phyloP scores from a whole-genome alignment of 2,888 invertebrate species.

The Thecophora atra region DNA sequence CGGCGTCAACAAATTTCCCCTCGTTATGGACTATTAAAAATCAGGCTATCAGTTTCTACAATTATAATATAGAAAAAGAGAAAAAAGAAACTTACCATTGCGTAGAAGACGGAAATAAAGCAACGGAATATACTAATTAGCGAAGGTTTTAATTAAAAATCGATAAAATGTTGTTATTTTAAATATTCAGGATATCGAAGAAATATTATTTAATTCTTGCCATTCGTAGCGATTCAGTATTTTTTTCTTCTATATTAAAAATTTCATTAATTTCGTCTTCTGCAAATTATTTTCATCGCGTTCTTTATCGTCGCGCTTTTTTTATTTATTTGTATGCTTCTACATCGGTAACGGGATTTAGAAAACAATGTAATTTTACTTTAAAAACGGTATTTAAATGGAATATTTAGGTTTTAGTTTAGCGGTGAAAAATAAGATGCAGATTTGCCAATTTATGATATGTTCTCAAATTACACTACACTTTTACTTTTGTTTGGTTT shows the following conservation, averaged over 20 bases:
- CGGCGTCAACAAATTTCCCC: no score
- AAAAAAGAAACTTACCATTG: conserved; percentile 19
- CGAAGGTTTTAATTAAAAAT: neutral
- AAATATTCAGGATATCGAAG: no score
- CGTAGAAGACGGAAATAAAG: neutral
- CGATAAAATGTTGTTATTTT: neutral
- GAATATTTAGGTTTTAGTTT: neutral
- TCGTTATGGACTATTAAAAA: no score
- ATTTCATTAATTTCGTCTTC: no score
- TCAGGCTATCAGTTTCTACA: conserved; percentile 12
- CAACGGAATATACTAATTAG: conserved; percentile 12
- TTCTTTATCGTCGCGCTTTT: neutral
- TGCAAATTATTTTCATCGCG: no score
- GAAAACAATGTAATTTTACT: conserved; percentile 34
- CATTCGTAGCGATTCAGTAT: no score
- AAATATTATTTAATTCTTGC: no score
- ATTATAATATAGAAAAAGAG: conserved; percentile 12
- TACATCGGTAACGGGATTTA: conserved; percentile 35
- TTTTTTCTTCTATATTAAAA: no score
- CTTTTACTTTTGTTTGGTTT: conserved; percentile 30
- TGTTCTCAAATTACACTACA: conserved; percentile 4
- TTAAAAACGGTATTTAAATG: neutral
- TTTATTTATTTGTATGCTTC: conserved; percentile 7
- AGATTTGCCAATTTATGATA: conserved; percentile 41
- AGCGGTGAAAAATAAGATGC: neutral